A percentile compares a stretch with the other conserved stretches of the same genome.
These are phyloP conservation scores for Lithophane leautieri DNA, from an alignment of 2,888 invertebrate genomes.

Conservation along the genomic window DNA sequence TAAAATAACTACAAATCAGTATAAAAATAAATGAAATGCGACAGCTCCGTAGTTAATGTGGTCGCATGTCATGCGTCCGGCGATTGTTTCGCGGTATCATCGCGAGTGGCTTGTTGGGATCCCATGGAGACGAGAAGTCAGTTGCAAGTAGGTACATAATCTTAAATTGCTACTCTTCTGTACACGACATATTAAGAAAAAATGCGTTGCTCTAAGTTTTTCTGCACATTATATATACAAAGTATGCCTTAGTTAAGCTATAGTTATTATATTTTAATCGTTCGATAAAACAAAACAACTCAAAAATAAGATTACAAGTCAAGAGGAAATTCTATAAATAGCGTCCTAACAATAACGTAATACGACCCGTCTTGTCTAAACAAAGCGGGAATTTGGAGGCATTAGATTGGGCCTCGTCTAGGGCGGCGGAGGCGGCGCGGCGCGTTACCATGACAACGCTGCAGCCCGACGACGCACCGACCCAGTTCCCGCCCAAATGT, in stretches of 20 bases:
- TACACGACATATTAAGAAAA: not conserved
- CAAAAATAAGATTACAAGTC: conserved; percentile 11
- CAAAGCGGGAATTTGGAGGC: conserved; percentile 69
- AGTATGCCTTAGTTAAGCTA: not conserved
- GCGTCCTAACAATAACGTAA: conserved; percentile 47
- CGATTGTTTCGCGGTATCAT: conserved; percentile 60
- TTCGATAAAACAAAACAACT: not conserved
- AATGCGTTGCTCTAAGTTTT: not conserved
- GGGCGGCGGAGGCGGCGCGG: conserved; percentile 68
- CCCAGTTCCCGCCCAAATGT: conserved; percentile 88
- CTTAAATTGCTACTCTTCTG: conserved; percentile 9
- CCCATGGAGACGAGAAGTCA: conserved; percentile 40
- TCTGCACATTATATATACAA: not conserved
- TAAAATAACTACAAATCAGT: no score
- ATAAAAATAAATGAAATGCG: not conserved
- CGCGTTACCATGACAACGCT: conserved; percentile 83
- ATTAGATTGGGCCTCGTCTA: conserved; percentile 72
- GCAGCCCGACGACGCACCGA: conserved; percentile 85
- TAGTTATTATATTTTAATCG: not conserved
- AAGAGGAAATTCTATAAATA: conserved; percentile 62
- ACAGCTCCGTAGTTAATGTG: conserved; percentile 58
- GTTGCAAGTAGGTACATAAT: conserved; percentile 11
- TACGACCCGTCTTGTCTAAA: conserved; percentile 63
- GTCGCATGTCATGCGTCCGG: conserved; percentile 66
- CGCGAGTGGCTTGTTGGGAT: conserved; percentile 42